A percentile compares a stretch with the other conserved stretches of the same genome.
Conservation (phyloP, 1,140 invertebrate genomes). For the Habropoda laboriosa region DNA sequence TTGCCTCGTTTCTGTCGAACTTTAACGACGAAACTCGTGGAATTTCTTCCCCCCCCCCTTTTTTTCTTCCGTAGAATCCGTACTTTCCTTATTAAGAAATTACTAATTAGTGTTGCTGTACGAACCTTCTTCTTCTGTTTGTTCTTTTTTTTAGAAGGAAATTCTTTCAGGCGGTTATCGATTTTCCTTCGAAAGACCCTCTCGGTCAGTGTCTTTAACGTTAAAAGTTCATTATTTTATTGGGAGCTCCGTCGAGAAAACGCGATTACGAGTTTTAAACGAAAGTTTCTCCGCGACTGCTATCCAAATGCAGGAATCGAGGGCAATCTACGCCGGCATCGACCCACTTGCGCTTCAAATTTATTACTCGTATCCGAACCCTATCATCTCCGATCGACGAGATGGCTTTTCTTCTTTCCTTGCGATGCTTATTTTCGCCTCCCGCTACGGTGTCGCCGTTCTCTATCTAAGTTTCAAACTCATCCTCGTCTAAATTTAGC, state of each 20-base stretch:
- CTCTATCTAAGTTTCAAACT: background rate
- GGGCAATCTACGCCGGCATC: background rate
- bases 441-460: background rate
- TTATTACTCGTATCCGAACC: background rate
- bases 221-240: background rate
- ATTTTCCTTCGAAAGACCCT: background rate
- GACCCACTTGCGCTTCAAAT: slow-evolving; percentile 7
- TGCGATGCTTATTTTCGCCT: background rate
- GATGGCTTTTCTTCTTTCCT: background rate
- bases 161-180: background rate
- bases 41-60: too few species aligned
- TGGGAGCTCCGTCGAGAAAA: slow-evolving; percentile 1
- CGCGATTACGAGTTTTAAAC: slow-evolving; percentile 25
- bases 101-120: background rate
- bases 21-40: background rate
- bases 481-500: too few species aligned
- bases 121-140: background rate
- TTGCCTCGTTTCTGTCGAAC: background rate
- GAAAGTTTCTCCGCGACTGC: slow-evolving; percentile 21
- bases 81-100: background rate
- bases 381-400: background rate
- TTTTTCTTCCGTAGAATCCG: background rate
- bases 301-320: slow-evolving; percentile 27
- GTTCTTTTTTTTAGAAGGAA: background rate
- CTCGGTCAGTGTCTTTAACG: background rate